phyloP scores from a whole-genome alignment of 2,888 invertebrate species.

The Pheosia gnoma region DNA sequence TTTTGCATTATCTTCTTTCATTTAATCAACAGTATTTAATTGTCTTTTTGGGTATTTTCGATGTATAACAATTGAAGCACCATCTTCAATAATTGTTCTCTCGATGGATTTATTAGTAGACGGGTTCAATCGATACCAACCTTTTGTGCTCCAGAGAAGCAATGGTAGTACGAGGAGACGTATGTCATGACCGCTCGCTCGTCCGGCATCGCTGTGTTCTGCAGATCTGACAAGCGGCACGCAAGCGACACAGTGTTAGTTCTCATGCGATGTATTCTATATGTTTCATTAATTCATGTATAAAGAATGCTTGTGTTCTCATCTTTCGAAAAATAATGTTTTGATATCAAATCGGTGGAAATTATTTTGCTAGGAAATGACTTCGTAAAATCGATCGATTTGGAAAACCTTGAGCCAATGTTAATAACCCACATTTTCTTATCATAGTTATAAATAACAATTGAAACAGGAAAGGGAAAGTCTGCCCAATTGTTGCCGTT shows the following conservation, averaged over 20 bases:
- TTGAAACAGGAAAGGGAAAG: constrained; percentile 41
- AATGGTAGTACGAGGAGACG: constrained; percentile 99
- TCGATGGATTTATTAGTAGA: constrained; percentile 20
- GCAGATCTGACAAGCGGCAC: constrained; percentile 91
- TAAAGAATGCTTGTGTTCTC: constrained; percentile 54
- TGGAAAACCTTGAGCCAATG: constrained; percentile 12
- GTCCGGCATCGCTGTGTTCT: constrained; percentile 99
- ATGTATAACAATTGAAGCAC: neutral
- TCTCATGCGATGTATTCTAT: constrained; percentile 62
- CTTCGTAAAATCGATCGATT: neutral
- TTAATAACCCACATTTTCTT: constrained; percentile 39
- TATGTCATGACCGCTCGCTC: constrained; percentile 99
- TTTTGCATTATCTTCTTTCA: neutral
- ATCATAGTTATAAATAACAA: constrained; percentile 31
- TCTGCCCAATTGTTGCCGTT: constrained; percentile 32
- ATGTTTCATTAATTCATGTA: constrained; percentile 44
- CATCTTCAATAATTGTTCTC: constrained; percentile 6
- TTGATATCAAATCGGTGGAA: too few relatives aligned
- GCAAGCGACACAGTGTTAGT: constrained; percentile 79
- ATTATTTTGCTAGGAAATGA: neutral
- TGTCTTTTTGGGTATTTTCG: neutral
- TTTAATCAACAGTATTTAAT: neutral
- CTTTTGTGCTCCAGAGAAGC: constrained; percentile 99
- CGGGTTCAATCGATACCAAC: constrained; percentile 83
- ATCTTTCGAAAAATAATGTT: neutral